Conservation (phyloP, 2,888 invertebrate species). For the Tipula lateralis region DNA sequence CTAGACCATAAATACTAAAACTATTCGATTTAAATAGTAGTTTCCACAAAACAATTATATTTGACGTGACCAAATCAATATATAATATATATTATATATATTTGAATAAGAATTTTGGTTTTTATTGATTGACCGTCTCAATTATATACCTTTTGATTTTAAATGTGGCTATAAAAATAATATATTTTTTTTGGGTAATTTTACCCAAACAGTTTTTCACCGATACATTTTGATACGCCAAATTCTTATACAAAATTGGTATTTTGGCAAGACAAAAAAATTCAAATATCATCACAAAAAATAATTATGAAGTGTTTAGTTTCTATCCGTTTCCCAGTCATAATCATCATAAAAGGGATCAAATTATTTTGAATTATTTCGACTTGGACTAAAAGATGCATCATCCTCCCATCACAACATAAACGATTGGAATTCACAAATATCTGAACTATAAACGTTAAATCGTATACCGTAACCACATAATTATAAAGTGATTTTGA, state of each 20-base stretch:
- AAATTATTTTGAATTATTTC: neutral
- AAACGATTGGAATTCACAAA: neutral
- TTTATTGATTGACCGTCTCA: neutral
- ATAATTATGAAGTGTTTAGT: neutral
- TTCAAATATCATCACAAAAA: neutral
- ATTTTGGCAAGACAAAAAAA: neutral
- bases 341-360: neutral
- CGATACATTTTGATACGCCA: neutral
- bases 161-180: neutral
- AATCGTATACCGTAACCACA: conserved; percentile 1
- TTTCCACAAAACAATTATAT: neutral
- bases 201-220: neutral
- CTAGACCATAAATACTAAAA: neutral
- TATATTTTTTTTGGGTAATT: neutral
- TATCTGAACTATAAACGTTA: neutral
- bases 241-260: neutral
- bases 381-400: neutral
- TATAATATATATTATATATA: neutral
- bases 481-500: neutral
- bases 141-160: neutral
- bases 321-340: neutral
- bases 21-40: neutral
- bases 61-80: conserved; percentile 14
- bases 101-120: neutral
- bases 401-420: neutral